A percentile compares a stretch with the other conserved stretches of the same genome.
Conservation (phyloP, 2,797 vertebrate species). For the Sebastes iracundus region DNA sequence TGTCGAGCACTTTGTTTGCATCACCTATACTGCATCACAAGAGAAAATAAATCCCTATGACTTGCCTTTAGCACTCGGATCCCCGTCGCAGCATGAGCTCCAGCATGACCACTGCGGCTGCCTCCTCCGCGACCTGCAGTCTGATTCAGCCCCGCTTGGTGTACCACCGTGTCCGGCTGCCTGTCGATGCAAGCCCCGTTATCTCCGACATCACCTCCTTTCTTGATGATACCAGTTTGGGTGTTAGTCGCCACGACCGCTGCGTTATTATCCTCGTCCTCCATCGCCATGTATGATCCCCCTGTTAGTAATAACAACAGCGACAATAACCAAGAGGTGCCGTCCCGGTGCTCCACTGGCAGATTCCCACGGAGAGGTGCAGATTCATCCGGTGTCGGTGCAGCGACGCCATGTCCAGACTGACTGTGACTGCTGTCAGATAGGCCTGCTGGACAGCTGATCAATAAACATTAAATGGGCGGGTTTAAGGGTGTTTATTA, state of each 20-base stretch:
- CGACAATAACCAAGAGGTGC: conserved; percentile 32
- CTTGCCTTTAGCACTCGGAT: conserved; percentile 87
- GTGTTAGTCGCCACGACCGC: conserved; percentile 50
- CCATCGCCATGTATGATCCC: conserved; percentile 81
- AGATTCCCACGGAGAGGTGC: conserved; percentile 77
- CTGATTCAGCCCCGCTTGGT: conserved; percentile 66
- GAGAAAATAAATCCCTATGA: conserved; percentile 18
- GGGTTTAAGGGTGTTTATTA: conserved; percentile 58
- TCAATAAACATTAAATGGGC: conserved; percentile 83
- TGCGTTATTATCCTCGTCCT: conserved; percentile 76
- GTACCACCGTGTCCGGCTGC: conserved; percentile 77
- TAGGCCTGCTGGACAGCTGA: conserved; percentile 59
- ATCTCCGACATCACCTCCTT: conserved; percentile 73
- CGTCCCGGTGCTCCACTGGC: conserved; percentile 60
- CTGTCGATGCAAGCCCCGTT: conserved; percentile 78
- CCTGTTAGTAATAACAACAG: conserved; percentile 11
- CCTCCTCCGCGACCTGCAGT: conserved; percentile 65
- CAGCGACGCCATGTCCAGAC: conserved; percentile 82
- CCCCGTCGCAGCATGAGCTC: conserved; percentile 76
- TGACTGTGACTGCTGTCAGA: conserved; percentile 73
- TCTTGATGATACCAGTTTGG: conserved; percentile 64
- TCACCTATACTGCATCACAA: background rate
- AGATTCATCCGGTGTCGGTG: conserved; percentile 68
- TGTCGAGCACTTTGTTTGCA: conserved; percentile 41
- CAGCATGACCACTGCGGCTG: conserved; percentile 67